These are phyloP conservation scores for Anthopleura xanthogrammica DNA, from an alignment of 92 coral and sea anemone genomes.

Conservation along the genomic window DNA sequence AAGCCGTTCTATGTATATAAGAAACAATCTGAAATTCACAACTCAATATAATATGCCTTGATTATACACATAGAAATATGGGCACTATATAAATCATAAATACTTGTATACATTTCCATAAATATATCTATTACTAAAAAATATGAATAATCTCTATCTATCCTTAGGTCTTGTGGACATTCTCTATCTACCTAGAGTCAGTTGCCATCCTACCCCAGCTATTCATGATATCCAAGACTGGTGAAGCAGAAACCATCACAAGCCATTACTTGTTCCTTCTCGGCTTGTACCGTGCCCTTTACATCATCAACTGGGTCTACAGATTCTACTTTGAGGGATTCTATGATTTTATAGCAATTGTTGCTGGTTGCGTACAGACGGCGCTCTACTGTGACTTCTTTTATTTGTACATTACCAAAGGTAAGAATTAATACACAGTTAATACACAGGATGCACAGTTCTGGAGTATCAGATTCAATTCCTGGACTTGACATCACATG, in stretches of 20 bases:
- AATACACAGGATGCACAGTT: too few species aligned
- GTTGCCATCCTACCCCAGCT: slow-evolving; percentile 98
- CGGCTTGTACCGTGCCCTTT: slow-evolving; percentile 97
- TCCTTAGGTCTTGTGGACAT: slow-evolving; percentile 92
- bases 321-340: slow-evolving; percentile 96
- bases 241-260: slow-evolving; percentile 97
- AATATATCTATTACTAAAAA: neutral
- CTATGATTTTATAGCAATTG: slow-evolving; percentile 98
- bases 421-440: slow-evolving; percentile 44
- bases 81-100: too few species aligned
- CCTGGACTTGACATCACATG: too few species aligned
- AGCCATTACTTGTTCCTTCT: slow-evolving; percentile 98
- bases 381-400: slow-evolving; percentile 99
- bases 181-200: slow-evolving; percentile 99
- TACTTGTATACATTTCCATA: neutral
- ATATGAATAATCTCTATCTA: neutral
- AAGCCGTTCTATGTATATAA: too few species aligned
- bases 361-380: slow-evolving; percentile 99
- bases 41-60: too few species aligned
- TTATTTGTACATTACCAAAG: slow-evolving; percentile 98
- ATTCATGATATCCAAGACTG: slow-evolving; percentile 99
- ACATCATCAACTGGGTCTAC: slow-evolving; percentile 97
- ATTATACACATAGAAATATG: too few species aligned
- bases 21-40: too few species aligned
- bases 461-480: too few species aligned